Evolutionary conservation across 2,888 invertebrate genomes (phyloP).

Genomic region (Coronaproctus castanopsis): DNA sequence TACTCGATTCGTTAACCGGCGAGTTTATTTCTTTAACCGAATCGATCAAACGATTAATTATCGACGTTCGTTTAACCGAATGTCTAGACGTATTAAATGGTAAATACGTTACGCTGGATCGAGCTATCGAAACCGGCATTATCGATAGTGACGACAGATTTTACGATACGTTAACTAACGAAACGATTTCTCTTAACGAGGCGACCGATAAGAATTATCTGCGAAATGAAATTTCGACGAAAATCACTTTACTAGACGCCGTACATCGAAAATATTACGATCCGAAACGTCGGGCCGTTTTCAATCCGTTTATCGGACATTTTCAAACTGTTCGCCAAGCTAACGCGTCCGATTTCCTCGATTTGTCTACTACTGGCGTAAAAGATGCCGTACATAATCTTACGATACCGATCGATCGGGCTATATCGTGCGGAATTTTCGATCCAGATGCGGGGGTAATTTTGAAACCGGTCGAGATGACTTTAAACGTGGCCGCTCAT

Average conservation of each 20-base stretch:
- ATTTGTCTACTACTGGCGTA: conserved; percentile 47
- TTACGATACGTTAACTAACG: background rate
- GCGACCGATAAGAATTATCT: conserved; percentile 49
- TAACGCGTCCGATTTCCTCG: conserved; percentile 46
- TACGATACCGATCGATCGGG: conserved; percentile 42
- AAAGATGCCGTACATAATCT: conserved; percentile 36
- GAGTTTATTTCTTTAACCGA: conserved; percentile 51
- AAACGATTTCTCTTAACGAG: conserved; percentile 24
- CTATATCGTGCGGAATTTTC: conserved; percentile 44
- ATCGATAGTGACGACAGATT: conserved; percentile 37
- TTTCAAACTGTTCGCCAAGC: conserved; percentile 55
- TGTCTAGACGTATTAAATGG: conserved; percentile 56
- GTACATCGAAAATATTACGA: conserved; percentile 57
- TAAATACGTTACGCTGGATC: conserved; percentile 47
- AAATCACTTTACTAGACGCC: conserved; percentile 49
- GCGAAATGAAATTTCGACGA: conserved; percentile 45
- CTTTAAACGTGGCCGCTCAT: conserved; percentile 55
- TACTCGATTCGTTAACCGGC: conserved; percentile 49
- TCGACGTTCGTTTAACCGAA: conserved; percentile 61
- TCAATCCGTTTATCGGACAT: conserved; percentile 55
- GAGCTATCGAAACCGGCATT: conserved; percentile 48
- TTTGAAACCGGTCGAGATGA: conserved; percentile 40
- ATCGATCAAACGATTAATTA: conserved; percentile 54
- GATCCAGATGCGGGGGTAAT: conserved; percentile 49
- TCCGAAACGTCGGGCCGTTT: conserved; percentile 47